These are phyloP conservation scores for Diarsia dahlii DNA, from an alignment of 2,888 invertebrate genomes.

Conservation along the genomic window DNA sequence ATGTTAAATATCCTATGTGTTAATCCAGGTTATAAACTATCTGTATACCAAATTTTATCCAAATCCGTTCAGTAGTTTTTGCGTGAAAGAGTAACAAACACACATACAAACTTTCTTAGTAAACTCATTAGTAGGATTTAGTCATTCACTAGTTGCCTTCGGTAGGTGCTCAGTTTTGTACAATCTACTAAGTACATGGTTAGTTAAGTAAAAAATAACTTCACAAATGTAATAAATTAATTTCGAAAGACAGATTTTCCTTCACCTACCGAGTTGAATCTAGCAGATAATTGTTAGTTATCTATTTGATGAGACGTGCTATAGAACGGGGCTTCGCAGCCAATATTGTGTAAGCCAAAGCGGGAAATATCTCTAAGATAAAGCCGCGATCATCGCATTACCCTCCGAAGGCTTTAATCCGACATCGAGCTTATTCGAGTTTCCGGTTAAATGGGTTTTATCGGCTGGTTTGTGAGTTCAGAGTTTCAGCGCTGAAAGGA, in stretches of 20 bases:
- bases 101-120: too few species aligned
- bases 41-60: too few species aligned
- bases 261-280: neutral
- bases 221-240: neutral
- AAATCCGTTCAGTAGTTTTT: too few species aligned
- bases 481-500: constrained; percentile 52
- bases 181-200: too few species aligned
- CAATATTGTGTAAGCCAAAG: constrained; percentile 42
- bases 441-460: constrained; percentile 74
- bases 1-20: too few species aligned
- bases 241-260: neutral
- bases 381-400: constrained; percentile 67
- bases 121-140: too few species aligned
- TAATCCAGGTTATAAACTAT: too few species aligned
- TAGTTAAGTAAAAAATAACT: neutral
- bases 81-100: too few species aligned
- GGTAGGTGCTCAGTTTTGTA: too few species aligned
- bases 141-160: too few species aligned
- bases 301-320: constrained; percentile 29
- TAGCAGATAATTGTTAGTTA: constrained; percentile 8
- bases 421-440: constrained; percentile 74
- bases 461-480: constrained; percentile 62
- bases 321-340: constrained; percentile 38
- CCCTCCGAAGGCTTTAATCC: constrained; percentile 72
- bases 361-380: constrained; percentile 58